Evolutionary conservation across 2,888 invertebrate species (phyloP).

Genomic region (Cepaea hortensis): DNA sequence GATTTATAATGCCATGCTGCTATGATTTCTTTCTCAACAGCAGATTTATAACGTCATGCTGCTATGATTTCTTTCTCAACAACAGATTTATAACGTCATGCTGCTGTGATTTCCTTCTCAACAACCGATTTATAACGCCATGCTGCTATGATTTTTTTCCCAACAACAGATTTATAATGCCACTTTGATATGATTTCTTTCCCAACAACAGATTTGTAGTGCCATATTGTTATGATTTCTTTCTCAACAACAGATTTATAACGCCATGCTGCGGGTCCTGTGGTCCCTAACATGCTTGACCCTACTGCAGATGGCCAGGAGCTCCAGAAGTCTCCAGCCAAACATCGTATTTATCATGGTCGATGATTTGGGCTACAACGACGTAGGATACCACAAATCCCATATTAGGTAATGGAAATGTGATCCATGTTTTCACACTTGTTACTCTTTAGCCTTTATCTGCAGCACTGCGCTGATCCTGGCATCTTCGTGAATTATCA

Average conservation of each 20-base stretch:
- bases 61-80: not conserved
- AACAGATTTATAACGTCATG: not conserved
- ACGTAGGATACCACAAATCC: slow-evolving; percentile 35
- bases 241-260: not conserved
- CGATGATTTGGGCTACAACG: slow-evolving; percentile 39
- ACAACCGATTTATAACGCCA: not conserved
- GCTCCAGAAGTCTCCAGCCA: not conserved
- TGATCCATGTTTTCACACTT: not conserved
- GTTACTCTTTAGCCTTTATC: not conserved
- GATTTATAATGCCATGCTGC: not conserved
- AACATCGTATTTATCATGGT: slow-evolving; percentile 42
- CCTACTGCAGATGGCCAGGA: too few species aligned
- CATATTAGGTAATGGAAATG: slow-evolving; percentile 12
- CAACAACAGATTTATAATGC: not conserved
- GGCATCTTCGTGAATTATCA: too few species aligned
- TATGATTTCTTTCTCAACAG: not conserved
- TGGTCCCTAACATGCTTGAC: too few species aligned
- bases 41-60: not conserved
- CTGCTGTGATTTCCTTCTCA: not conserved
- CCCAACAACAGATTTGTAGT: not conserved
- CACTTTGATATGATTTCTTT: too few species aligned
- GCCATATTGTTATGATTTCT: not conserved
- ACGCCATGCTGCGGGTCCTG: not conserved
- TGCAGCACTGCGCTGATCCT: not conserved
- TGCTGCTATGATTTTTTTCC: not conserved